Conservation (phyloP, 2,797 vertebrate genomes). For the Eulemur albifrons region DNA sequence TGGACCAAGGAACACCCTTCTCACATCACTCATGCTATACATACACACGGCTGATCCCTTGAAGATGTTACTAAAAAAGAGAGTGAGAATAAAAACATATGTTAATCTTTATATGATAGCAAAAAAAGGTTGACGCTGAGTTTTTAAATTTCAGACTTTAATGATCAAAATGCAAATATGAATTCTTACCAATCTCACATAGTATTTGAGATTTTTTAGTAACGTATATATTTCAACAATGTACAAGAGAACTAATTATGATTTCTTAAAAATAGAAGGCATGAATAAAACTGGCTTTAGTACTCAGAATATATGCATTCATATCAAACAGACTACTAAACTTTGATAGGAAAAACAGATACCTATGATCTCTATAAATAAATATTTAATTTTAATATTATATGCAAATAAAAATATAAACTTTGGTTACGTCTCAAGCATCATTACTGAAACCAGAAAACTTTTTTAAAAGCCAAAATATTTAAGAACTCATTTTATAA, state of each 20-base stretch:
- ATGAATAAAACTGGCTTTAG: background rate
- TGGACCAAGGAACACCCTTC: constrained; percentile 96
- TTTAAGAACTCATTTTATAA: background rate
- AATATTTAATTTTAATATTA: background rate
- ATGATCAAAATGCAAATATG: constrained; percentile 52
- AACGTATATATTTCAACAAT: background rate
- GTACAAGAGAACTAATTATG: background rate
- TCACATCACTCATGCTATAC: constrained; percentile 97
- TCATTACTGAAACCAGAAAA: background rate
- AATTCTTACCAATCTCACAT: constrained; percentile 48
- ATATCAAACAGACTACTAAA: background rate
- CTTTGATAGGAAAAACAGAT: background rate
- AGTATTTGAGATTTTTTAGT: constrained; percentile 52
- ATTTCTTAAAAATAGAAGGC: constrained; percentile 25
- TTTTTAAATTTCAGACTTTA: constrained; percentile 53
- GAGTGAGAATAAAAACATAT: constrained; percentile 80
- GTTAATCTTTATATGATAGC: constrained; percentile 22
- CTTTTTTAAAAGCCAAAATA: background rate
- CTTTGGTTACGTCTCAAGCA: background rate
- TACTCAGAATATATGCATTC: background rate
- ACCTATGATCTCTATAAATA: background rate
- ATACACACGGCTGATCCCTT: constrained; percentile 98
- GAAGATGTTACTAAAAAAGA: constrained; percentile 93
- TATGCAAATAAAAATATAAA: background rate
- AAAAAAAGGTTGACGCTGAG: constrained; percentile 11